Evolutionary conservation across 2,888 invertebrate genomes (phyloP), one percentile per base, ranked within the genome.

Genomic region (Lypha dubia): DNA sequence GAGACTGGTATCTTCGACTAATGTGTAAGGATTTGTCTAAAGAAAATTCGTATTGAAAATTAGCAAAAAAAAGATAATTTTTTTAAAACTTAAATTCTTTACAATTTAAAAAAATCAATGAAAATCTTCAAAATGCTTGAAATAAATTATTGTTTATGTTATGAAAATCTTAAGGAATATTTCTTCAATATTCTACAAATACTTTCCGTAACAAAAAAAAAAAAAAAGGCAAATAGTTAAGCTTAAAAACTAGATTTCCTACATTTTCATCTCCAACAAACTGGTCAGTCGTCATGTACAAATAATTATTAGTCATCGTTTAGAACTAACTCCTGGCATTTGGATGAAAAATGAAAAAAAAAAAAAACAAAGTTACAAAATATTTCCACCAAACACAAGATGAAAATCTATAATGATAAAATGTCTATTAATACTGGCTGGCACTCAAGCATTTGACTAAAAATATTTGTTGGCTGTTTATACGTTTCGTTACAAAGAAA

Each of bases 241-340:
- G 24, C 22, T 53, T 13, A 5, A 53, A 24, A 24, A 24, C 53
- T 53, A 11, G 9, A 24, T 15, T 53, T 5, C 24, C 0, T 20
- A 13, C 9, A 0, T 22, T 0, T 49, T 28, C n/a, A 2, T 35
- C 20, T 20, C 22, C 35, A 5, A 67, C 35, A 5, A 67, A 7
- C 51, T 46, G 28, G 28, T 67, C 67, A 51, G 22, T 22, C 32
- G 22, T 22, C 32, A 20, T 49, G 1, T 15, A 46, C 38, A 17
- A 35, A 51, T 5, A 62, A 58, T 44, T 65, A 76, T 76, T 76
- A 76, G 35, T 67, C 75, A 76, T 65, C 65, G 13, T 32, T 7
- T 32, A 46, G 22, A 22, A 67, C 65, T 56, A 22, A 67, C 65
- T 56, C 32, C 44, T 20, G 17, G 24, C 46, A 76, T 65, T 56